These are phyloP conservation scores for Dasysyrphus albostriatus DNA, from an alignment of 2,888 invertebrate species.

Conservation along the genomic window DNA sequence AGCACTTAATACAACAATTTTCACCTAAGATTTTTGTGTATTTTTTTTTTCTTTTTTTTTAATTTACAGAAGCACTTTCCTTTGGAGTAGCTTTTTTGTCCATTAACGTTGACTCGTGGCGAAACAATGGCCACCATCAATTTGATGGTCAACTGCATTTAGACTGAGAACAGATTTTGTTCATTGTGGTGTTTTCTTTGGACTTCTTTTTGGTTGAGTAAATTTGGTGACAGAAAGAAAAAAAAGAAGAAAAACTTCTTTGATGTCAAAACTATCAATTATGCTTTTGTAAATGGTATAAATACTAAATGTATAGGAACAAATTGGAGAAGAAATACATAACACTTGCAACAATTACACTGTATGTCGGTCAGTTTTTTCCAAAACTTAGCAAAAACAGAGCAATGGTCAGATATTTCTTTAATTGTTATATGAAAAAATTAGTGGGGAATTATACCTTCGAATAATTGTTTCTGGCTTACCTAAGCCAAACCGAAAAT, in stretches of 20 bases:
- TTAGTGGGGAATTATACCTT: too few species aligned
- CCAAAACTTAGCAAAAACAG: too few species aligned
- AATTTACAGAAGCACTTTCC: conserved; percentile 47
- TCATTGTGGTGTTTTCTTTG: conserved; percentile 38
- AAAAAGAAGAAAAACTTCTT: conserved; percentile 26
- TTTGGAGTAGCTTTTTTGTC: conserved; percentile 19
- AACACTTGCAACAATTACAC: too few species aligned
- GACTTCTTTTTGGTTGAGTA: conserved; percentile 44
- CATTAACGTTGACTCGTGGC: neutral
- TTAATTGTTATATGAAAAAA: too few species aligned
- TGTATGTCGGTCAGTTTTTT: too few species aligned
- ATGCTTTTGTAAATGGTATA: neutral
- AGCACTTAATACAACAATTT: conserved; percentile 9
- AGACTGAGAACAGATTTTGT: conserved; percentile 58
- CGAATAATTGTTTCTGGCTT: too few species aligned
- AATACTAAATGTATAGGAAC: too few species aligned
- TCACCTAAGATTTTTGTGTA: conserved; percentile 30
- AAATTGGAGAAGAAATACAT: neutral
- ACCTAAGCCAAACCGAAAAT: too few species aligned
- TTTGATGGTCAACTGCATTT: conserved; percentile 66
- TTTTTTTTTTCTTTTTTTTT: conserved; percentile 14
- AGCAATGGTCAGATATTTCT: too few species aligned
- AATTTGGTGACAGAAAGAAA: conserved; percentile 21
- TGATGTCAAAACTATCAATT: conserved; percentile 54
- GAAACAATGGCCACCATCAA: conserved; percentile 35